phyloP scores from a whole-genome alignment of 2,797 vertebrate species.

The Micrastur ruficollis region DNA sequence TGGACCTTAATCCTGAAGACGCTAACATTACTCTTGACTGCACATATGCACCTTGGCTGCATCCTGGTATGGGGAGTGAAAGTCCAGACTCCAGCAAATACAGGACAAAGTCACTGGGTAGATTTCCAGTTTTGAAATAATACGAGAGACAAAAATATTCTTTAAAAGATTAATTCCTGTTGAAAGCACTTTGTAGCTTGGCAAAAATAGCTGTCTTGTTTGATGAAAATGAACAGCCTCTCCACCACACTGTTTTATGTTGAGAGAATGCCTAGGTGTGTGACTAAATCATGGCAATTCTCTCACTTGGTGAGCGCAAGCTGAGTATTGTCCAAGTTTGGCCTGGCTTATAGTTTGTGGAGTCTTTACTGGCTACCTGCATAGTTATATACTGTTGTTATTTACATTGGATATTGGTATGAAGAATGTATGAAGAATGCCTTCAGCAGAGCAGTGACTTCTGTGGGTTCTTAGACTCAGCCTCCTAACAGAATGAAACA shows the following conservation, averaged over 20 bases:
- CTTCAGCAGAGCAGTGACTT: background rate
- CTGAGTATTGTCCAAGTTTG: background rate
- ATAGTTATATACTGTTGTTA: background rate
- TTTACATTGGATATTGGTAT: background rate
- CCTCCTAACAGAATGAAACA: background rate
- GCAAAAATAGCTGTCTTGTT: background rate
- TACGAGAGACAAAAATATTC: background rate
- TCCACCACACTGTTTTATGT: background rate
- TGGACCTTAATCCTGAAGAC: background rate
- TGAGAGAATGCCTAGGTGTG: background rate
- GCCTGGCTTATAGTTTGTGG: background rate
- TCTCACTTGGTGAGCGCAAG: background rate
- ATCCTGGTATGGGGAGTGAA: background rate
- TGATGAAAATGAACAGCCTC: background rate
- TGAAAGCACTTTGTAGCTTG: background rate
- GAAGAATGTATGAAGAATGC: background rate
- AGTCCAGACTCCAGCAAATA: background rate
- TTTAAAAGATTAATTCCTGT: background rate
- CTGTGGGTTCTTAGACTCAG: background rate
- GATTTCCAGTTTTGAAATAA: background rate
- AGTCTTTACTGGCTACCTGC: background rate
- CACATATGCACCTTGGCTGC: background rate
- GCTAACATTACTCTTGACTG: background rate
- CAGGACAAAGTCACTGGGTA: background rate
- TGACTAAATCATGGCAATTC: background rate